Evolutionary conservation across 2,113 vertebrate species (phyloP), one percentile per base, ranked within the genome.

Genomic region (Notothenia rossii): DNA sequence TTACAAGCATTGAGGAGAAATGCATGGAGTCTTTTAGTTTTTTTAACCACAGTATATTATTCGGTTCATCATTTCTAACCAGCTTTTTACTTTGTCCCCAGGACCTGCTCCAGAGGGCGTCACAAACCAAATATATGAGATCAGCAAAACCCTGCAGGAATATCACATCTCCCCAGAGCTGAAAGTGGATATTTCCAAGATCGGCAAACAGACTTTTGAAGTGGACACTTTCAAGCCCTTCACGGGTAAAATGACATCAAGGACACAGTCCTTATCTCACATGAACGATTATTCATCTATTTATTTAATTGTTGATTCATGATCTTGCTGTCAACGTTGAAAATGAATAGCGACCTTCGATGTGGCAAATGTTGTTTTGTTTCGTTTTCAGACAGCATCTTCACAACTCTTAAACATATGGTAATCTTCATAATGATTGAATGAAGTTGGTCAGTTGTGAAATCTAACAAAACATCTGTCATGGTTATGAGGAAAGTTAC

Each of bases 181-280:
- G 74, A 96, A 97, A 63, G 96, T 97, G 55, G 97, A 99, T 90
- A 93, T 99, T 60, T 85, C 95, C 48, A 96, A 94, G 72, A 96
- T 98, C 55, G 96, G 98, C 54, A 99, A 98, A 67, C 97, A 99
- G 92, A 97, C 97, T 64, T 99, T 99, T 93, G 97, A 99, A 86
- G 90, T 99, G 90, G 97, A 98, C 84, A 97, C 97, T 66, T 97
- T 98, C 88, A 98, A 98, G 82, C 97, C 97, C 13, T 98, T 99
- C 89, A 98, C 95, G 93, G 98, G 98, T 96, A 95, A 9, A 77
- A 5, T 9, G 18, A 10, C 13, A 51, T 10, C 3, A 9, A 8
- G 0, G 46, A 20, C n/a, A 48, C 46, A 69, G 50, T 43, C 49
- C 12, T 40, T 18, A 7, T 22, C 13, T 72, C 20, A 58, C 17